phyloP scores from a whole-genome alignment of 2,113 vertebrate genomes.

The Nothoprocta pentlandii region DNA sequence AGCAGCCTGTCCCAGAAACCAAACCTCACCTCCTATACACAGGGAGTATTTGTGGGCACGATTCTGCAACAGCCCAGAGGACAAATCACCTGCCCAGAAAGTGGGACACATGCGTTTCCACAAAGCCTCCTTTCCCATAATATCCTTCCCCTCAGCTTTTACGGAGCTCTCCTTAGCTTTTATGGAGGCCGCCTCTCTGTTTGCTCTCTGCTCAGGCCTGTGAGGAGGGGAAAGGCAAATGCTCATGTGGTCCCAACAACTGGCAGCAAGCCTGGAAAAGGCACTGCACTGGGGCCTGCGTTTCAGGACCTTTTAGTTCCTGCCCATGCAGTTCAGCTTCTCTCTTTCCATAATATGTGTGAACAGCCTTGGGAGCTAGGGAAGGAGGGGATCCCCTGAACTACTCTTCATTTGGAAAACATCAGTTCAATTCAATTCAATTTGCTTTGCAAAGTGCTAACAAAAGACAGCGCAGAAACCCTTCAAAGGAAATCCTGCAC shows the following conservation, averaged over 20 bases:
- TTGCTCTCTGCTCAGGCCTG: neutral
- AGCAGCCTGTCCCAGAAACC: neutral
- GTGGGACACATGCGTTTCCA: neutral
- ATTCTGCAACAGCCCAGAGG: neutral
- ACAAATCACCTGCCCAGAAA: neutral
- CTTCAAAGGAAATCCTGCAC: neutral
- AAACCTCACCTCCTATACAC: neutral
- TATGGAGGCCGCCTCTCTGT: neutral
- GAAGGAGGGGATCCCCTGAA: neutral
- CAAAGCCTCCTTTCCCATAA: neutral
- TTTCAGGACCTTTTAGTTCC: neutral
- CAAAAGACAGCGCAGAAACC: neutral
- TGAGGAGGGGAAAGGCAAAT: neutral
- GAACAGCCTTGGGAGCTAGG: neutral
- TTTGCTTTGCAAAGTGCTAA: fast-evolving
- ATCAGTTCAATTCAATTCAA: neutral
- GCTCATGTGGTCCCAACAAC: neutral
- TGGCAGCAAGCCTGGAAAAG: neutral
- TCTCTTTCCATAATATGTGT: neutral
- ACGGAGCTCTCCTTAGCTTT: neutral
- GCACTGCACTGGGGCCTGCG: neutral
- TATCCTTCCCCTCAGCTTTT: neutral
- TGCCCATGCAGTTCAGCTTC: neutral
- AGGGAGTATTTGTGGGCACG: neutral
- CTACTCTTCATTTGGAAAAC: fast-evolving